Evolutionary conservation across 2,888 invertebrate genomes (phyloP).

Genomic region (Ernsta delagoae): DNA sequence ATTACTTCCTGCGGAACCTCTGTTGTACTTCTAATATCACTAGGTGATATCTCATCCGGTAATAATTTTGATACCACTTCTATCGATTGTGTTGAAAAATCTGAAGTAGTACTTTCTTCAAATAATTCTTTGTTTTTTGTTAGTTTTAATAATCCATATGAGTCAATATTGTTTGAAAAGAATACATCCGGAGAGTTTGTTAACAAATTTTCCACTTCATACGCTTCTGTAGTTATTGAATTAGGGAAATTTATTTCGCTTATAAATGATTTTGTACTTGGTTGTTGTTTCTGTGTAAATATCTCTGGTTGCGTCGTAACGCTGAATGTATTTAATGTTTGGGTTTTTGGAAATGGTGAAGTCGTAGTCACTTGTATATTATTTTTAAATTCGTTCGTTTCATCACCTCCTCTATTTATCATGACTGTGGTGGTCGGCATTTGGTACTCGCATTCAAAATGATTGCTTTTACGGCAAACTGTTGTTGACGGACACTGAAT

Average conservation of each 20-base stretch:
- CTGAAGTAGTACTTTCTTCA: too few relatives aligned
- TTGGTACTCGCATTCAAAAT: constrained; percentile 72
- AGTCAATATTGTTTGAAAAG: too few relatives aligned
- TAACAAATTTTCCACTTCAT: background rate
- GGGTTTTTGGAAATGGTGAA: too few relatives aligned
- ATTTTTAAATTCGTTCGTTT: constrained; percentile 40
- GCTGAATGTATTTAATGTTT: too few relatives aligned
- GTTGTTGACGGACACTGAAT: constrained; percentile 70
- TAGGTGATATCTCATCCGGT: background rate
- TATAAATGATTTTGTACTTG: too few relatives aligned
- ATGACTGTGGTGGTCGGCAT: constrained; percentile 46
- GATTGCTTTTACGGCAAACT: constrained; percentile 60
- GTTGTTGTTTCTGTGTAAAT: too few relatives aligned
- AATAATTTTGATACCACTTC: background rate
- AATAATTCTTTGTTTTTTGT: background rate
- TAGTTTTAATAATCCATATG: too few relatives aligned
- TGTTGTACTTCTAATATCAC: background rate
- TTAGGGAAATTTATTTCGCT: too few relatives aligned
- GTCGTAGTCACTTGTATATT: background rate
- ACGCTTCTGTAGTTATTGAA: too few relatives aligned
- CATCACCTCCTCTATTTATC: constrained; percentile 41
- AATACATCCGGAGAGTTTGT: background rate
- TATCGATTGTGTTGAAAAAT: background rate
- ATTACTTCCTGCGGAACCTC: background rate
- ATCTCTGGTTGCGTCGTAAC: too few relatives aligned